phyloP scores from a whole-genome alignment of 2,888 invertebrate genomes.

The Pogonocherus hispidulus region DNA sequence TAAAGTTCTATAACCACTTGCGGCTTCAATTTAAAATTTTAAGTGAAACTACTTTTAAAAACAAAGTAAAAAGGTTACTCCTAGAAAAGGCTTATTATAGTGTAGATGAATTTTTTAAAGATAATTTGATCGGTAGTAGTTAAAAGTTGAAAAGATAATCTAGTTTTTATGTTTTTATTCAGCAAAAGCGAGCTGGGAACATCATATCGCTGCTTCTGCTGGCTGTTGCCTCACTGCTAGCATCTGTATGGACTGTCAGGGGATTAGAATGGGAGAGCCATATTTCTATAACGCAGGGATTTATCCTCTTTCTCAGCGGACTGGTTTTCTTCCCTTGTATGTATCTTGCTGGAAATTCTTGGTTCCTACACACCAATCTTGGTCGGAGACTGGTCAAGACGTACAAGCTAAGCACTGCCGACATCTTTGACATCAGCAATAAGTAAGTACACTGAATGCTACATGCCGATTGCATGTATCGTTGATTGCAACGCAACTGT shows the following conservation, averaged over 20 bases:
- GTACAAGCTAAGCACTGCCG: conserved; percentile 77
- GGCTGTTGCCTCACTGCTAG: conserved; percentile 45
- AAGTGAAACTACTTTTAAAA: no score
- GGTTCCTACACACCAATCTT: conserved; percentile 73
- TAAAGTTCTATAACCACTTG: no score
- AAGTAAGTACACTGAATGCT: conserved; percentile 72
- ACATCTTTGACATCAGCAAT: conserved; percentile 81
- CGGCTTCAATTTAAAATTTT: no score
- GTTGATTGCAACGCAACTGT: neutral
- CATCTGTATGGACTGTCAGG: conserved; percentile 55
- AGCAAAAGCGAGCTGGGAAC: conserved; percentile 49
- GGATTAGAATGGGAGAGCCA: conserved; percentile 71
- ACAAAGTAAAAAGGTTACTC: no score
- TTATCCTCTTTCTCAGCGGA: conserved; percentile 75
- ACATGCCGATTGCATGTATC: neutral
- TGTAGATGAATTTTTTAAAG: no score
- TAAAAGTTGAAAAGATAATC: no score
- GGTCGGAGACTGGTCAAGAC: conserved; percentile 75
- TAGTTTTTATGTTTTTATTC: conserved; percentile 36
- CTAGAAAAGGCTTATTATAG: no score
- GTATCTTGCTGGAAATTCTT: conserved; percentile 76
- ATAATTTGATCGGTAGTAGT: no score
- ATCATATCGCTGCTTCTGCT: conserved; percentile 47
- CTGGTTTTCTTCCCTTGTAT: conserved; percentile 78
- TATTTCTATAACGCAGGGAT: conserved; percentile 74